Conservation (phyloP, 2,888 invertebrate species). For the Iselma pallidipennis region DNA sequence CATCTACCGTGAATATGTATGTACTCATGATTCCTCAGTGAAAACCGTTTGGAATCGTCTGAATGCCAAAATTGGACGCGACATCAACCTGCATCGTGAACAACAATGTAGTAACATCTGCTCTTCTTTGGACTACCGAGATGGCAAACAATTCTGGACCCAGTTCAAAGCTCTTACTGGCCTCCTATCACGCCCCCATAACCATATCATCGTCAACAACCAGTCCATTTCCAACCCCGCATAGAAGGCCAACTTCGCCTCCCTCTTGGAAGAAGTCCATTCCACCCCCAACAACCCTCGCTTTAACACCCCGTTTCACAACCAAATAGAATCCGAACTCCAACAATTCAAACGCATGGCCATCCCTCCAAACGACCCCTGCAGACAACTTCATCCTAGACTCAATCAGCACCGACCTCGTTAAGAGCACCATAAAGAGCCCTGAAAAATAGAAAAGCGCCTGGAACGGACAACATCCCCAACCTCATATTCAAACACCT, state of each 20-base stretch:
- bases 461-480: slow-evolving; percentile 7
- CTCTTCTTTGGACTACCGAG: no score
- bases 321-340: neutral
- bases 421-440: neutral
- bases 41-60: slow-evolving; percentile 8
- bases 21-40: neutral
- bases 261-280: slow-evolving; percentile 4
- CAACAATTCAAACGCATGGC: no score
- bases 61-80: slow-evolving; percentile 8
- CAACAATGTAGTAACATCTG: no score
- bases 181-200: neutral
- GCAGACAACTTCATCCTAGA: neutral
- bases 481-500: slow-evolving; percentile 8
- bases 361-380: neutral
- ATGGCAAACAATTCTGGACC: no score
- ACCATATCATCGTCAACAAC: neutral
- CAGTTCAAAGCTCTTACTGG: slow-evolving; percentile 12
- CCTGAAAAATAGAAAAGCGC: slow-evolving; percentile 4
- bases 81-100: neutral
- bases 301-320: neutral
- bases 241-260: slow-evolving; percentile 12
- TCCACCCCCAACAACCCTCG: slow-evolving; percentile 1
- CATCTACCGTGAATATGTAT: neutral
- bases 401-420: neutral
- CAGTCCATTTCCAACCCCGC: neutral